phyloP scores from a whole-genome alignment of 2,797 vertebrate genomes.

The Sebastes oblongus region DNA sequence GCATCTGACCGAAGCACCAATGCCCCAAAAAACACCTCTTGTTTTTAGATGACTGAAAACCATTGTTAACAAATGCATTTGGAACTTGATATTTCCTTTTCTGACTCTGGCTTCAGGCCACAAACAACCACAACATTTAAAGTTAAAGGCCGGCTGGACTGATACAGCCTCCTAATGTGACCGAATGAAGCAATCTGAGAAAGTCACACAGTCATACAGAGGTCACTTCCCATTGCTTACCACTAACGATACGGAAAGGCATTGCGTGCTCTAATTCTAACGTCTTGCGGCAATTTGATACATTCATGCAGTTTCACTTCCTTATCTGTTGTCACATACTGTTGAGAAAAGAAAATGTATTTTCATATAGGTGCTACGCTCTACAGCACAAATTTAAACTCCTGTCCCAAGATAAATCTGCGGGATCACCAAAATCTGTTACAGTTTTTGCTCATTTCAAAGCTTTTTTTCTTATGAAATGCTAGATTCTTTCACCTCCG shows the following conservation, averaged over 20 bases:
- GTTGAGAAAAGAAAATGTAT: neutral
- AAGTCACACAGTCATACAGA: constrained; percentile 42
- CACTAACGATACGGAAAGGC: neutral
- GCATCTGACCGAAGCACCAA: neutral
- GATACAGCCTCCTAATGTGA: constrained; percentile 35
- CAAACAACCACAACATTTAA: constrained; percentile 43
- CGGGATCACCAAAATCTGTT: neutral
- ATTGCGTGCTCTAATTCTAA: neutral
- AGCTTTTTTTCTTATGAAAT: neutral
- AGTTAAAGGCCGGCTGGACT: constrained; percentile 37
- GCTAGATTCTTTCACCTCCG: neutral
- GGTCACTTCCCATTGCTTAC: constrained; percentile 6
- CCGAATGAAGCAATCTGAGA: constrained; percentile 50
- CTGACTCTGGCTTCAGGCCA: constrained; percentile 36
- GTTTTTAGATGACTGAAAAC: constrained; percentile 33
- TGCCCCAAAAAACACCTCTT: constrained; percentile 2
- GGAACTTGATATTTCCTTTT: constrained; percentile 56
- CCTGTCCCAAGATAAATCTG: neutral
- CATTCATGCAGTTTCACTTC: neutral
- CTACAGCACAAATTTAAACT: neutral
- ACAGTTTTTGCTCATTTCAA: neutral
- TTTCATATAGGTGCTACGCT: neutral
- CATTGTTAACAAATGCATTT: constrained; percentile 46
- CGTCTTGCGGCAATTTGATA: neutral
- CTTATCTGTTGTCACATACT: neutral